Evolutionary conservation across 2,797 vertebrate genomes (phyloP), one percentile per base, ranked within the genome.

Genomic region (Luscinia megarhynchos): DNA sequence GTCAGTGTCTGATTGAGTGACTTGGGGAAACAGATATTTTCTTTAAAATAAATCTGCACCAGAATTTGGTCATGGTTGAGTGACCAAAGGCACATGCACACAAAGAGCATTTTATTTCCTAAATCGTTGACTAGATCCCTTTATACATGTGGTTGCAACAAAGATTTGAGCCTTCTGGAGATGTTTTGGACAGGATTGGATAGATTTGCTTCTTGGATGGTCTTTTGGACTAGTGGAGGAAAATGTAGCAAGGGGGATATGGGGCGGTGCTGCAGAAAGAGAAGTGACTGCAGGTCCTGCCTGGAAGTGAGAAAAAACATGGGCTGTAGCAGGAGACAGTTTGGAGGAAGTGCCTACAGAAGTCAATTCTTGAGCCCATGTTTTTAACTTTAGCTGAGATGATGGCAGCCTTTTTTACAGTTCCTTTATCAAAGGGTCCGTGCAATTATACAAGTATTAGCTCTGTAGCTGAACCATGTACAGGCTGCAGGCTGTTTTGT

Each of bases 221-320:
- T 72, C 29, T 81, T 76, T 63, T 69, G 34, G 38, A 45, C 62
- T 22, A 29, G 30, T 30, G 24, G 32, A 66, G 32, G 50, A 69
- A 0, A 1, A 38, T 4, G 8, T 23, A 68, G 19, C 27, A 72
- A 75, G 38, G 12, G 15, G 9, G 7, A 3, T 46, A 29, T n/a
- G 19, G 21, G 40, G 38, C 36, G 59, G 36, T n/a, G 30, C 41
- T 1, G 0, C 10, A 34, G 45, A 32, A 43, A 27, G n/a, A 43
- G 5, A 57, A 36, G 17, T 59, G 27, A 21, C 21, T 59, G 11
- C 21, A 67, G 48, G 12, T 54, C 43, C 57, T 58, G 13, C 19
- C 54, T 75, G 54, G 55, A 77, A 80, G 41, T 10, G 27, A 29
- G 29, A 48, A 79, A n/a, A 15, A 59, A 19, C 1, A 0, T 1